These are phyloP conservation scores for Tinea pellionella DNA, from an alignment of 2,888 invertebrate genomes.

Conservation along the genomic window DNA sequence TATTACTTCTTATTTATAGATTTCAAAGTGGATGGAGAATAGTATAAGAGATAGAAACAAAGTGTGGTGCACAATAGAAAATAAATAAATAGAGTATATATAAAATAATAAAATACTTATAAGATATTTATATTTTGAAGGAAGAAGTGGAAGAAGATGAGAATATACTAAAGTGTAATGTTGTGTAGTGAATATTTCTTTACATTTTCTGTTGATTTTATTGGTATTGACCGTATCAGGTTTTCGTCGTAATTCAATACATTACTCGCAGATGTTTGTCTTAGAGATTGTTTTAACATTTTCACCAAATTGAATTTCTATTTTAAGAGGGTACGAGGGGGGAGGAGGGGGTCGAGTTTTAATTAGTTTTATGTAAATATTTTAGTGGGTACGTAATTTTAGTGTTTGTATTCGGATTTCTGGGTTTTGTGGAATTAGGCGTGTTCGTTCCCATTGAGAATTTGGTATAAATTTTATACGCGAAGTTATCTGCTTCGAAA, in stretches of 20 bases:
- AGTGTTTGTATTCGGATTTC: conserved; percentile 1
- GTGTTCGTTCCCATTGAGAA: neutral
- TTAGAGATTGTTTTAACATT: neutral
- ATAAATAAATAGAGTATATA: too few relatives aligned
- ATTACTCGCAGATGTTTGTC: conserved; percentile 3
- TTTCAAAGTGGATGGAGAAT: too few relatives aligned
- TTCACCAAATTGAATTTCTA: conserved; percentile 5
- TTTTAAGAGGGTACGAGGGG: neutral
- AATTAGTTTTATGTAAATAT: neutral
- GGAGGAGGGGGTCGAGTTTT: neutral
- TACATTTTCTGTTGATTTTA: too few relatives aligned
- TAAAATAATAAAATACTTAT: too few relatives aligned
- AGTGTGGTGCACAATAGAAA: too few relatives aligned
- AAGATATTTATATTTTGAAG: too few relatives aligned
- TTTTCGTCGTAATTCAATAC: neutral
- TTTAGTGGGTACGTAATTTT: neutral
- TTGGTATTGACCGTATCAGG: neutral
- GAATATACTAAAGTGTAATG: too few relatives aligned
- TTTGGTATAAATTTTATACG: neutral
- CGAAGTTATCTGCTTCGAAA: neutral
- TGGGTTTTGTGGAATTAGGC: conserved; percentile 1
- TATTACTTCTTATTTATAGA: too few relatives aligned
- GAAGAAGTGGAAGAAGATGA: too few relatives aligned
- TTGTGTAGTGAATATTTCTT: too few relatives aligned
- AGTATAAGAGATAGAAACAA: too few relatives aligned